Evolutionary conservation across 2,113 vertebrate genomes (phyloP), one percentile per base, ranked within the genome.

Genomic region (Oenanthe melanoleuca): DNA sequence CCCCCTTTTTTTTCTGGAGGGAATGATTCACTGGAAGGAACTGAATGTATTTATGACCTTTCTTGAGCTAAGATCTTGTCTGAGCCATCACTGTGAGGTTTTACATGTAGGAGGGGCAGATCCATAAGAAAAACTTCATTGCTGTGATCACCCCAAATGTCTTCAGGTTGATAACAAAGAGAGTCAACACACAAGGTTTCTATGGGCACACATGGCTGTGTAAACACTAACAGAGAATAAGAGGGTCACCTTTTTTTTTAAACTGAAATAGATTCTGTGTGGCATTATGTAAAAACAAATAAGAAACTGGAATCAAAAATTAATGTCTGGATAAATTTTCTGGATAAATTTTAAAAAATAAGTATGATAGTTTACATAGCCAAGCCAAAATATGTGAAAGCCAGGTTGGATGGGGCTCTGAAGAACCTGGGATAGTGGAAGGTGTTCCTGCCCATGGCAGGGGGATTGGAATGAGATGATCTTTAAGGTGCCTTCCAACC

Each of bases 381-480:
- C 8, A 91, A 73, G 6, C 6, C 19, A 21, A 91, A 81, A 60
- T 57, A 72, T 3, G 1, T 37, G 53, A 40, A 67, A 28, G 9
- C 17, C 47, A 26, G 20, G 21, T 16, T 69, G 5, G 34, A 55
- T 34, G 21, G 40, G 21, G 29, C 29, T 75, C n/a, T 47, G 55
- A 49, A 23, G 25, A 82, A 5, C 14, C 31, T 63, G 78, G 29
- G 11, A 11, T 21, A 14, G 24, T 38, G 70, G 29, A 69, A 55
- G 14, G 5, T 34, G 29, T 47, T 11, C 16, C 55, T 67, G 24
- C 29, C 29, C n/a, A 34, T 22, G 21, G 29, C n/a, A 75, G 11
- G 20, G 8, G 2, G 0, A 28, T 13, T 31, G 63, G 34, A 40
- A 69, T 2, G 1, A 23, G 14, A 11, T 19, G 3, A 26, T 34